Conservation (phyloP, 2,797 vertebrate genomes). For the Gymnodraco acuticeps region DNA sequence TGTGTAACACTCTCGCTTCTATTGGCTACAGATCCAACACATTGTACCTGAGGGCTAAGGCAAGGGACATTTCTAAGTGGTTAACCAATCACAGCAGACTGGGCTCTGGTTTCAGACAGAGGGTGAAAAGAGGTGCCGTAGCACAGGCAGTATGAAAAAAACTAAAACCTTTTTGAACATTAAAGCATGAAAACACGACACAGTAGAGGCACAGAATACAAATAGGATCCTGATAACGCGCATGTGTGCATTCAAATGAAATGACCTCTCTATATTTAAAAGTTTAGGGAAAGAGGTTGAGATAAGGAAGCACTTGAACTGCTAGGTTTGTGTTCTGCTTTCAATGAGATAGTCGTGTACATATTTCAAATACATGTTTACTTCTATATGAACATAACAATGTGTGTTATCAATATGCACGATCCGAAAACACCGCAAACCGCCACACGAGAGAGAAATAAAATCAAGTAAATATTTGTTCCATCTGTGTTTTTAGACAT, state of each 20-base stretch:
- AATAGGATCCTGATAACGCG: too few species aligned
- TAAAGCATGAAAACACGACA: too few species aligned
- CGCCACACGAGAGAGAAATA: background rate
- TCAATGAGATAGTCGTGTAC: background rate
- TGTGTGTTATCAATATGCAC: background rate
- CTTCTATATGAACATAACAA: background rate
- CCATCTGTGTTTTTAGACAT: constrained; percentile 29
- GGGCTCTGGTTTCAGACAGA: too few species aligned
- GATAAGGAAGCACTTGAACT: background rate
- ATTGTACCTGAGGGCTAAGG: too few species aligned
- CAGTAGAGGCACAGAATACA: too few species aligned
- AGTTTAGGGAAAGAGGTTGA: background rate
- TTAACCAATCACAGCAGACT: too few species aligned
- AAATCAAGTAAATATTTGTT: background rate
- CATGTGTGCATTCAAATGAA: background rate
- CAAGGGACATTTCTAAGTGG: too few species aligned
- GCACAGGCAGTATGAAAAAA: too few species aligned
- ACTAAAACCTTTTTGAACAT: too few species aligned
- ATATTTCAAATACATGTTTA: constrained; percentile 3
- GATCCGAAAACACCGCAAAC: background rate
- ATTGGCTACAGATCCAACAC: too few species aligned
- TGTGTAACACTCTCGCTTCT: too few species aligned
- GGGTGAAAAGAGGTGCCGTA: too few species aligned
- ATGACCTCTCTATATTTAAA: background rate
- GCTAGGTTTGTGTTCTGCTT: background rate